Conservation (phyloP, 2,888 invertebrate genomes). For the Argynnis bischoffii region DNA sequence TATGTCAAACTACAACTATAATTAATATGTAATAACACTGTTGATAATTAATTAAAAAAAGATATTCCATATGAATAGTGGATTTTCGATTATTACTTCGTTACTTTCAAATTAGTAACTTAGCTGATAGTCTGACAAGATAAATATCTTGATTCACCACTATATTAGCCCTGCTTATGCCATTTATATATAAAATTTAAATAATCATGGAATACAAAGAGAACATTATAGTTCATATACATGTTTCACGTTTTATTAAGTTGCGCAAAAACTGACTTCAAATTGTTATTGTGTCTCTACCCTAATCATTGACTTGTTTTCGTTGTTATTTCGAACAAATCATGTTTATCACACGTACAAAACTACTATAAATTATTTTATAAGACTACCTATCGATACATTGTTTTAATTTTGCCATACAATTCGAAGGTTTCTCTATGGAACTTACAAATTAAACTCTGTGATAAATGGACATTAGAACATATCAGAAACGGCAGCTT, state of each 20-base stretch:
- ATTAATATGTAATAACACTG: too few species aligned
- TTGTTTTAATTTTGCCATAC: conserved; percentile 8
- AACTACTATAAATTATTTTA: conserved; percentile 12
- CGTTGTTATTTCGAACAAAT: neutral
- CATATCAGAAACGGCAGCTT: conserved; percentile 34
- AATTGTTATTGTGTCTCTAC: conserved; percentile 6
- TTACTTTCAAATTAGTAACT: conserved; percentile 21
- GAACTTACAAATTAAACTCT: conserved; percentile 30
- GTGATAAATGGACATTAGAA: conserved; percentile 32
- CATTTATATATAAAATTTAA: too few species aligned
- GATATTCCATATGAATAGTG: neutral
- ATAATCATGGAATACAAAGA: too few species aligned
- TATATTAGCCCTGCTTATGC: too few species aligned
- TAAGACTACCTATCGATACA: neutral
- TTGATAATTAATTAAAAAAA: neutral
- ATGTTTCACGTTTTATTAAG: too few species aligned
- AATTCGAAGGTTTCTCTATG: conserved; percentile 7
- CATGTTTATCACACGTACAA: conserved; percentile 14
- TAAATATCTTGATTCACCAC: too few species aligned
- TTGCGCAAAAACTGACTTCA: too few species aligned
- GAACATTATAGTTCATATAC: too few species aligned
- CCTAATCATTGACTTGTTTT: conserved; percentile 1
- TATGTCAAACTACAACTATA: too few species aligned
- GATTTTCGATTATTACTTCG: conserved; percentile 15
- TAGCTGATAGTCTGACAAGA: conserved; percentile 8